A percentile compares a stretch with the other conserved stretches of the same genome.
phyloP scores from a whole-genome alignment of 2,888 invertebrate genomes.

The Papilio demoleus region DNA sequence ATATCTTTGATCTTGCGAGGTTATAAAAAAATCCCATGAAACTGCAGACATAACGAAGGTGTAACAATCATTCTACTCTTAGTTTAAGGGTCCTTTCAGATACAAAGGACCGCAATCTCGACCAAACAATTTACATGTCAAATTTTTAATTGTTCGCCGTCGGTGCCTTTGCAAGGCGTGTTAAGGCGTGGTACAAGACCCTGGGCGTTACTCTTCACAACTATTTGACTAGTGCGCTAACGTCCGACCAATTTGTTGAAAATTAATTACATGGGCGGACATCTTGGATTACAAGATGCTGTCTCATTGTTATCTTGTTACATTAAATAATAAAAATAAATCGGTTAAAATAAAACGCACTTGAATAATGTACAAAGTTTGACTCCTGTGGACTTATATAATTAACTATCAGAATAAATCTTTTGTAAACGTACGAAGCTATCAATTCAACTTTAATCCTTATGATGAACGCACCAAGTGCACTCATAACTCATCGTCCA shows the following conservation, averaged over 20 bases:
- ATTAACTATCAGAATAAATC: slow-evolving; percentile 12
- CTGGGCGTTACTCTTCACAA: slow-evolving; percentile 61
- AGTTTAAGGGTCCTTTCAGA: slow-evolving; percentile 16
- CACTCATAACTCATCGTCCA: slow-evolving; percentile 62
- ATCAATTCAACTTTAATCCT: slow-evolving; percentile 44
- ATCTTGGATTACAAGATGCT: slow-evolving; percentile 40
- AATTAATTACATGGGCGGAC: slow-evolving; percentile 61
- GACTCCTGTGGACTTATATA: not conserved
- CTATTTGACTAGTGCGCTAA: slow-evolving; percentile 60
- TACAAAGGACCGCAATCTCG: slow-evolving; percentile 52
- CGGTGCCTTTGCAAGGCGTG: slow-evolving; percentile 60
- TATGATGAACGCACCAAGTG: slow-evolving; percentile 50
- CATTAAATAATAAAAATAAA: too few species aligned
- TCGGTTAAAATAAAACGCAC: too few species aligned
- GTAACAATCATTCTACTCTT: slow-evolving; percentile 15
- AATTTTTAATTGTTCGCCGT: slow-evolving; percentile 49
- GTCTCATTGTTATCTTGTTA: slow-evolving; percentile 51
- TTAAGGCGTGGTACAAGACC: slow-evolving; percentile 66
- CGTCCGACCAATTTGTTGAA: slow-evolving; percentile 66
- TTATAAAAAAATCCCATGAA: too few species aligned
- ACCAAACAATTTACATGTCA: slow-evolving; percentile 68
- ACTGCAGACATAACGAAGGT: too few species aligned
- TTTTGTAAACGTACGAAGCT: slow-evolving; percentile 28
- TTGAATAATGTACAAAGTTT: not conserved
- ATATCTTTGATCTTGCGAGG: too few species aligned